Evolutionary conservation across 2,113 vertebrate species (phyloP), one percentile per base, ranked within the genome.

Genomic region (Pelmatolapia mariae): DNA sequence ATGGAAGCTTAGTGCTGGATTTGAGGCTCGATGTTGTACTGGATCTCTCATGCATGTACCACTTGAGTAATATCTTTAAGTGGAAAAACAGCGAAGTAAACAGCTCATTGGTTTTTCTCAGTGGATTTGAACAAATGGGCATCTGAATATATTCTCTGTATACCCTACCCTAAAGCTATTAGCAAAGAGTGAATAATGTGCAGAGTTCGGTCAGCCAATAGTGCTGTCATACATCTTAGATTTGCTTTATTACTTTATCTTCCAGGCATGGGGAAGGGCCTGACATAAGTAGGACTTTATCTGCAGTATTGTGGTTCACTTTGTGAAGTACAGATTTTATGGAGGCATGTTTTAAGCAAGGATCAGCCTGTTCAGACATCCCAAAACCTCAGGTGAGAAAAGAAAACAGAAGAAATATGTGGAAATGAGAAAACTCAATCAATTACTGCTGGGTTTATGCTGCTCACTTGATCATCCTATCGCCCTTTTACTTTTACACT

Each of bases 201-300:
- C 61, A 79, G 68, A 86, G 50, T 86, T 80, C 12, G 6, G 47
- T 36, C 50, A 43, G 31, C 73, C 26, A 52, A 33, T 33, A 78
- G 26, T 78, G 73, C 45, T 19, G 19, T 54, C 40, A 38, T 82
- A 38, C n/a, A 85, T 85, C 56, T 87, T 76, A 9, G 50, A 53
- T 68, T 59, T 80, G 43, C 78, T 84, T 43, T 82, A 80, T 88
- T 78, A 52, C 18, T 85, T 85, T 81, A 89, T 87, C 36, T 82
- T 79, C 63, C 54, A 61, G 29, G 47, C 15, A 36, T 6, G 68
- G 18, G 68, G 79, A 47, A 26, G 61, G 71, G 12, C 15, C 81
- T 78, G 83, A 82, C 66, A 79, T 22, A 82, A 80, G 15, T 38
- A 78, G 81, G 50, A 79, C 81, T 57, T 68, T 24, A 24, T 88